Conservation (phyloP, 2,113 vertebrate genomes). For the Cyrtonyx montezumae region DNA sequence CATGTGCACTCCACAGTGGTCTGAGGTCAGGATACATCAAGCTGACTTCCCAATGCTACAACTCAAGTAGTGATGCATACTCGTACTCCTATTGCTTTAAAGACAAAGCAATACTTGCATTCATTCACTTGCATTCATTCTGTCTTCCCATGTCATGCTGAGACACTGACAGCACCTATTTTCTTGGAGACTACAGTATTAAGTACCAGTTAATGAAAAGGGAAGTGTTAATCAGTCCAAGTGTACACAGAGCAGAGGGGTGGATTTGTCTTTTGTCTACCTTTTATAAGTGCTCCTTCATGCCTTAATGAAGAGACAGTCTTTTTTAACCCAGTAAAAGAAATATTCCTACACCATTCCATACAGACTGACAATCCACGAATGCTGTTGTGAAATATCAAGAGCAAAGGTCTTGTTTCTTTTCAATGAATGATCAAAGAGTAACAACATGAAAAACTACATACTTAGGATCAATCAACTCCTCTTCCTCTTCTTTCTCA, state of each 20-base stretch:
- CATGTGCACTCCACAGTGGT: background rate
- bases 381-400: background rate
- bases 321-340: background rate
- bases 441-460: background rate
- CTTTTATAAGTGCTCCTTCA: background rate
- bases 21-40: background rate
- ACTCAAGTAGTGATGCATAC: background rate
- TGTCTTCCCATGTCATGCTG: background rate
- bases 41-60: background rate
- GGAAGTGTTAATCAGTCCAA: fast-evolving
- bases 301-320: background rate
- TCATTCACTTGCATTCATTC: background rate
- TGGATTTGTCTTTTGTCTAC: background rate
- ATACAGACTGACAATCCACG: fast-evolving
- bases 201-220: background rate
- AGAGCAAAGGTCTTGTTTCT: background rate
- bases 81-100: fast-evolving
- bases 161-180: background rate
- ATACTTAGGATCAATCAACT: background rate
- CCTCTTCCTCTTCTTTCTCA: background rate
- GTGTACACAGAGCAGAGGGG: fast-evolving
- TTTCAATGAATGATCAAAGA: background rate
- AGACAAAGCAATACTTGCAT: background rate
- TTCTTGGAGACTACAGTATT: background rate
- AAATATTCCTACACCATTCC: background rate